These are phyloP conservation scores for Scaptomyza tumidula DNA, from an alignment of 2,888 invertebrate genomes.

Conservation along the genomic window DNA sequence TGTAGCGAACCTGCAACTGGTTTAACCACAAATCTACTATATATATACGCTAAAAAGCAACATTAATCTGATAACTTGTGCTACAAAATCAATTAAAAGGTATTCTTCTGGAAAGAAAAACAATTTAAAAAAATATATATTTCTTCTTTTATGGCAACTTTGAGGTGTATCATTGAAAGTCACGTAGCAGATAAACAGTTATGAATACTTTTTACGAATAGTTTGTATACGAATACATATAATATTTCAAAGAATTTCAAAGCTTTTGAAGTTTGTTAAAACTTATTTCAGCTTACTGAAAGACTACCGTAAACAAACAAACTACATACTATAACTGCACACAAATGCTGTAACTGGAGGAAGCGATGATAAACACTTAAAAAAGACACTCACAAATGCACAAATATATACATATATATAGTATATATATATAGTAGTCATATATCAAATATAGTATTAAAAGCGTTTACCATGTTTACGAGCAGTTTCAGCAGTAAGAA, in stretches of 20 bases:
- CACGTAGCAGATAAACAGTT: conserved; percentile 54
- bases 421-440: background rate
- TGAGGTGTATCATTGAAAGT: conserved; percentile 56
- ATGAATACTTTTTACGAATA: background rate
- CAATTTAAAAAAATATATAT: conserved; percentile 3
- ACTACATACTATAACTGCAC: background rate
- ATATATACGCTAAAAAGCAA: conserved; percentile 4
- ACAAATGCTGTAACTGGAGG: too few species aligned
- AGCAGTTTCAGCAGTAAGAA: conserved; percentile 31
- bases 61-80: conserved; percentile 30
- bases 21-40: conserved; percentile 11
- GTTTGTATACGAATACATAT: background rate
- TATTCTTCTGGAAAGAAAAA: background rate
- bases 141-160: conserved; percentile 12
- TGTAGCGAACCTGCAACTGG: conserved; percentile 4
- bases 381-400: conserved; percentile 14
- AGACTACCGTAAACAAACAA: background rate
- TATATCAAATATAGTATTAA: conserved; percentile 19
- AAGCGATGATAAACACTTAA: conserved; percentile 14
- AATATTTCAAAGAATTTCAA: background rate
- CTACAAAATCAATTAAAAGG: conserved; percentile 10
- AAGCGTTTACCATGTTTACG: conserved; percentile 6
- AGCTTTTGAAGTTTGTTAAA: background rate
- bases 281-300: background rate
- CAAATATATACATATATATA: conserved; percentile 1